phyloP scores from a whole-genome alignment of 2,113 vertebrate genomes.

The Oreochromis spilurus region DNA sequence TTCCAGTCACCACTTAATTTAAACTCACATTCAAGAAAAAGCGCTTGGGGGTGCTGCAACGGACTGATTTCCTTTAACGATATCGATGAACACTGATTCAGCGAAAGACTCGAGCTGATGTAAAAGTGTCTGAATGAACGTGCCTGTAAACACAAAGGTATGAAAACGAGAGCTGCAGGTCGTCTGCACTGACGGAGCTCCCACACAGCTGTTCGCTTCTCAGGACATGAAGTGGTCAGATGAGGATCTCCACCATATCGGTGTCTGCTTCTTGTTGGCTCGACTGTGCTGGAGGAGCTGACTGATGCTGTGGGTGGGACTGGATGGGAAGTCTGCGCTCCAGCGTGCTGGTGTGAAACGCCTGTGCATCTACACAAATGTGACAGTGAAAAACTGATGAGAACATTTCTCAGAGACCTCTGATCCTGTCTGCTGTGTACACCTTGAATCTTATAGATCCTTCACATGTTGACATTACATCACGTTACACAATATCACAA shows the following conservation, averaged over 20 bases:
- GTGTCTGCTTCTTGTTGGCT: slow-evolving; percentile 70
- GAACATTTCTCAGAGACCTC: background rate
- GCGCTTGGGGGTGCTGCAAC: background rate
- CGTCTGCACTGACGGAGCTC: background rate
- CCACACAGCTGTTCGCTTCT: background rate
- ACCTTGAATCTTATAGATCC: background rate
- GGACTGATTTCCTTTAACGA: background rate
- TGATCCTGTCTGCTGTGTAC: accelerated
- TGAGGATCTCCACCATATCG: slow-evolving; percentile 80
- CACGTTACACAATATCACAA: background rate
- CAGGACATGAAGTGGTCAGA: slow-evolving; percentile 45
- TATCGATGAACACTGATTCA: background rate
- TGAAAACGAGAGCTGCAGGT: background rate
- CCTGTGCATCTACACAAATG: slow-evolving; percentile 61
- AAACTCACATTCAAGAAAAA: background rate
- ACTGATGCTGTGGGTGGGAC: slow-evolving; percentile 38
- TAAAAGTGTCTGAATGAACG: background rate
- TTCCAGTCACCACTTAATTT: background rate
- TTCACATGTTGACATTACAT: background rate
- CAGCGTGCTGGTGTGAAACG: slow-evolving; percentile 72
- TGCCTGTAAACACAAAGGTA: background rate
- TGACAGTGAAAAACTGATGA: background rate
- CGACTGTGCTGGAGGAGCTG: background rate
- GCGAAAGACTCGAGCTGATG: background rate
- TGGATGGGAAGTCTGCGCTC: slow-evolving; percentile 66